phyloP scores from a whole-genome alignment of 2,888 invertebrate genomes.

The Euproctis similis region DNA sequence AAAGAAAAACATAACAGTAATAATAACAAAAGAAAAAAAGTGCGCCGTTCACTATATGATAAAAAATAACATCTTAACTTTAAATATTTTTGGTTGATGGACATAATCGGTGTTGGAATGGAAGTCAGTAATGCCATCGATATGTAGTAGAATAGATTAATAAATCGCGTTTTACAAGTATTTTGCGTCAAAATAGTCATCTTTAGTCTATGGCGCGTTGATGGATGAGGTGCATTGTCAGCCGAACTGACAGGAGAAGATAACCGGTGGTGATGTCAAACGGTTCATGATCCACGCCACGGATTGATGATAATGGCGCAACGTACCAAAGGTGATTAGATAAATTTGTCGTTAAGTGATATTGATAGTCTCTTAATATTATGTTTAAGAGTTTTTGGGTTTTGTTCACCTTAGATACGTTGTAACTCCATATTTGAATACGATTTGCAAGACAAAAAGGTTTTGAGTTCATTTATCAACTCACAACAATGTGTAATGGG shows the following conservation, averaged over 20 bases:
- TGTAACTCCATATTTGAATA: conserved; percentile 5
- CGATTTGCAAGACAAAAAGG: conserved; percentile 2
- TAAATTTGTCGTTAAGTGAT: conserved; percentile 11
- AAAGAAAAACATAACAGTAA: conserved; percentile 25
- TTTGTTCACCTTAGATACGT: conserved; percentile 15
- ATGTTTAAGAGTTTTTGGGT: not conserved
- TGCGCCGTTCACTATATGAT: conserved; percentile 33
- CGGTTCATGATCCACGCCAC: conserved; percentile 46
- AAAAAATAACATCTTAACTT: no score
- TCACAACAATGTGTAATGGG: no score
- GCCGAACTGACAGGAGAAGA: conserved; percentile 49
- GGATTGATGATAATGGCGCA: conserved; percentile 19
- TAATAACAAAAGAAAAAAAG: no score
- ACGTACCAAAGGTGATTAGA: conserved; percentile 25
- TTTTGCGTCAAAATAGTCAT: conserved; percentile 32
- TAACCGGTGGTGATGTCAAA: conserved; percentile 43
- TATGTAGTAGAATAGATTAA: conserved; percentile 18
- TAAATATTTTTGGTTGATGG: no score
- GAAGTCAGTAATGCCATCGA: no score
- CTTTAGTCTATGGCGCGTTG: conserved; percentile 58
- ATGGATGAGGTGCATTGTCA: conserved; percentile 69
- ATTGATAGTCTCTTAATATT: conserved; percentile 6
- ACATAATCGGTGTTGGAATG: not conserved
- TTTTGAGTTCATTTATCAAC: no score
- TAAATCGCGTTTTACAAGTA: conserved; percentile 13